Evolutionary conservation across 2,113 vertebrate genomes (phyloP).

Genomic region (Epinephelus cyanopodus): DNA sequence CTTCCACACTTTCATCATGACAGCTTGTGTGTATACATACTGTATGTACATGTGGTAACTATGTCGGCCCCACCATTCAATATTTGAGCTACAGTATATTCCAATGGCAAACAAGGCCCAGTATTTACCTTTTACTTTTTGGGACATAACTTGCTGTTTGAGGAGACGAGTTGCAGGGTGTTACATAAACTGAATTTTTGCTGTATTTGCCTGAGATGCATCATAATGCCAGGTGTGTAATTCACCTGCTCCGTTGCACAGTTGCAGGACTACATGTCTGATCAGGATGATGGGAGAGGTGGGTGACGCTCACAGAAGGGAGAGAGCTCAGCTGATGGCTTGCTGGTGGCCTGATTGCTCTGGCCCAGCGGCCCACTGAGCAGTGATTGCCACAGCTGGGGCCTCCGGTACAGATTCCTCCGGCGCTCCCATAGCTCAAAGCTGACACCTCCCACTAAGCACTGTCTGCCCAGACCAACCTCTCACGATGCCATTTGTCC

Average conservation of each 20-base stretch:
- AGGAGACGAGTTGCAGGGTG: neutral
- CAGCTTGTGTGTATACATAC: neutral
- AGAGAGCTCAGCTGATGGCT: constrained; percentile 82
- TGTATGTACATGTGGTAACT: neutral
- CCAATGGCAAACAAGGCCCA: neutral
- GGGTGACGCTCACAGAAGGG: constrained; percentile 59
- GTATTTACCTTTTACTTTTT: neutral
- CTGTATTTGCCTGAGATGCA: constrained; percentile 25
- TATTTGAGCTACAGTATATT: neutral
- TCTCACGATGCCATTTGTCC: constrained; percentile 78
- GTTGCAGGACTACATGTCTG: constrained; percentile 47
- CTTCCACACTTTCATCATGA: neutral
- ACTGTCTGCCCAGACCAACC: constrained; percentile 75
- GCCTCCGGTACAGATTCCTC: constrained; percentile 80
- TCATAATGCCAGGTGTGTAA: constrained; percentile 52
- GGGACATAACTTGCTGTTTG: neutral
- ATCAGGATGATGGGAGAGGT: constrained; percentile 75
- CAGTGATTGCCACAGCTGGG: constrained; percentile 84
- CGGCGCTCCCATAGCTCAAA: constrained; percentile 79
- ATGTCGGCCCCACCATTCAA: neutral
- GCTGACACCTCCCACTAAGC: constrained; percentile 79
- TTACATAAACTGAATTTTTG: neutral
- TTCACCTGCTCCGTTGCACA: constrained; percentile 43
- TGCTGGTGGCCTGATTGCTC: constrained; percentile 86
- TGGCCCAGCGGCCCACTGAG: constrained; percentile 82